Base-by-base conservation (phyloP, 1,140 invertebrate genomes). In the Penaeus japonicus region DNA sequence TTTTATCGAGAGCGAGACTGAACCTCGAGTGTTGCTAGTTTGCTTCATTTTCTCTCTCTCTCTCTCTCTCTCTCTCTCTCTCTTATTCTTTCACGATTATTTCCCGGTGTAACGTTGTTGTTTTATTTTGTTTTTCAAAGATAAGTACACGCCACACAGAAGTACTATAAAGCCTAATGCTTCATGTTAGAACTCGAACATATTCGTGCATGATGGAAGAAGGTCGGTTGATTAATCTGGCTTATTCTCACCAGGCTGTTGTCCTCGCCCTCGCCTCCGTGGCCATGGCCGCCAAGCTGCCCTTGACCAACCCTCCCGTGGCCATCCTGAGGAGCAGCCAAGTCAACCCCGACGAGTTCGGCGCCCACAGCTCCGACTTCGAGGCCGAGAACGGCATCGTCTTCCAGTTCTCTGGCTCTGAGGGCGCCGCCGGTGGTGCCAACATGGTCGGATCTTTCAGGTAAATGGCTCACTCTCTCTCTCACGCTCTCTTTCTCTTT, bases 301-400 rank as follows among this genome's bases (percentile, higher is more conserved):
- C 27, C n/a, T 20, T 65, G 1, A 35, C 30, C 59, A 4, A 24
- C 59, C 39, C 59, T 3, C 70, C 70, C 70, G 87, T 88, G 24
- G 54, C 55, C n/a, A 88, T 88, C 53, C 80, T 88, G 27, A 62
- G 54, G 20, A 82, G 81, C 47, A 3, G 24, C 20, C 87, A 88
- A 73, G 53, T 62, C 27, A 88, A 88, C 87, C 87, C 87, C 22
- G 87, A 88, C 80, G 65, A 24, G 5, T 2, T 62, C 22, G 87
- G 87, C 27, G 70, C 81, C 65, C 87, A 88, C 87, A 88, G 87
- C 80, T 83, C 87, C 18, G 81, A 84, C 80, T 88, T 88, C 65
- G 87, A 88, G 70, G 32, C 80, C 20, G 87, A 88, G 53, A 73
- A 88, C 80, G 87, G 87, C 65, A 88, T 84, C 70, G 59, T 30